These are phyloP conservation scores for Struthio camelus DNA, from an alignment of 2,113 vertebrate species.

Conservation along the genomic window DNA sequence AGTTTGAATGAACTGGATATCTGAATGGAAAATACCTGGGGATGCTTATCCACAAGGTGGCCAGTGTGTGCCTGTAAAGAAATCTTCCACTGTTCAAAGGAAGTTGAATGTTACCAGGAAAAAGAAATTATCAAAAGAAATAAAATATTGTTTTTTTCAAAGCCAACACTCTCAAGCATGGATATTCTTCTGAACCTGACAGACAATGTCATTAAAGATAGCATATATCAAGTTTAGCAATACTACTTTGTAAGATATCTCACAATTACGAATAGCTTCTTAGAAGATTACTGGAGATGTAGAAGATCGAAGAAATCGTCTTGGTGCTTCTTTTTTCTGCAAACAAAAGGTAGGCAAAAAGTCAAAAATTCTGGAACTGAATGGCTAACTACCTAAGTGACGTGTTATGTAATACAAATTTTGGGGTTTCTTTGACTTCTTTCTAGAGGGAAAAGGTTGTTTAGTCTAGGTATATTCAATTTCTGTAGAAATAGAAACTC, in stretches of 20 bases:
- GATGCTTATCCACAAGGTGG: neutral
- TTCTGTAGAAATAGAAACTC: neutral
- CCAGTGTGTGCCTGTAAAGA: neutral
- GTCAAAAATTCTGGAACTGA: neutral
- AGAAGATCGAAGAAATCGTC: neutral
- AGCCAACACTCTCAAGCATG: neutral
- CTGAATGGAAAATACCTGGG: neutral
- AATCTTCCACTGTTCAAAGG: neutral
- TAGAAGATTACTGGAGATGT: neutral
- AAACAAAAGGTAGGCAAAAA: neutral
- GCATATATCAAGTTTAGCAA: neutral
- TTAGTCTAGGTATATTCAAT: neutral
- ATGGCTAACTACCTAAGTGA: neutral
- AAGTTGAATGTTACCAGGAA: neutral
- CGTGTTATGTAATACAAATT: neutral
- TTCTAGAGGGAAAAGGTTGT: neutral
- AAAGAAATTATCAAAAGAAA: neutral
- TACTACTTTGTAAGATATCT: neutral
- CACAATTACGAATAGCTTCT: neutral
- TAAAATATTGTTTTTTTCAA: neutral
- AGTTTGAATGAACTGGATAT: neutral
- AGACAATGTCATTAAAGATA: neutral
- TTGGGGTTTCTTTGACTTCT: neutral
- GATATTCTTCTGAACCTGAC: neutral
- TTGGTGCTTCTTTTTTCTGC: neutral